Conservation (phyloP, 2,888 invertebrate species). For the Norana najaformis region DNA sequence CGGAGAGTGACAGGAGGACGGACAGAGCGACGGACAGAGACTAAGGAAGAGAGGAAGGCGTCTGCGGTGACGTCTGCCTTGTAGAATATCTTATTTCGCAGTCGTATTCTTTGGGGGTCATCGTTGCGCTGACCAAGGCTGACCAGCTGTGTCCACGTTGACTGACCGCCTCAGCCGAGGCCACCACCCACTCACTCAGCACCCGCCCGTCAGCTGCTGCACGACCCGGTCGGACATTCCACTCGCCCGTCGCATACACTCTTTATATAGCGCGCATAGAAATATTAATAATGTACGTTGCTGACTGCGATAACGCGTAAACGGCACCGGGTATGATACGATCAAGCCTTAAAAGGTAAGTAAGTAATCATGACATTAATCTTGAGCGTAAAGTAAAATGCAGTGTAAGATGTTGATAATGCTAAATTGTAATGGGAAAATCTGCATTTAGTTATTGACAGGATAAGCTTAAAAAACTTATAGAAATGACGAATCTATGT, state of each 20-base stretch:
- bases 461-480: no score
- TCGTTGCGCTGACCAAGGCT: background rate
- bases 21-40: background rate
- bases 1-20: background rate
- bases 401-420: no score
- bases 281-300: background rate
- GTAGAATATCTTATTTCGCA: conserved; percentile 5
- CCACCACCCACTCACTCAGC: background rate
- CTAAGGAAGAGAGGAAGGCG: no score
- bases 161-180: background rate
- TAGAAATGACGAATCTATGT: no score
- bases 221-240: background rate
- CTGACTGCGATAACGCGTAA: background rate
- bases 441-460: no score
- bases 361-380: background rate
- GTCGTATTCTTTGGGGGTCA: background rate
- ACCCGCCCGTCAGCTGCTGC: background rate
- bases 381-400: no score
- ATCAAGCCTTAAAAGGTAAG: background rate
- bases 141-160: conserved; percentile 1
- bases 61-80: background rate
- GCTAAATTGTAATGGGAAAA: no score
- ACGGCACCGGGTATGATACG: background rate
- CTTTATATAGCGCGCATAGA: background rate
- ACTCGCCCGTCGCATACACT: background rate